phyloP scores from a whole-genome alignment of 2,888 invertebrate species.

The Drosophila rubida region DNA sequence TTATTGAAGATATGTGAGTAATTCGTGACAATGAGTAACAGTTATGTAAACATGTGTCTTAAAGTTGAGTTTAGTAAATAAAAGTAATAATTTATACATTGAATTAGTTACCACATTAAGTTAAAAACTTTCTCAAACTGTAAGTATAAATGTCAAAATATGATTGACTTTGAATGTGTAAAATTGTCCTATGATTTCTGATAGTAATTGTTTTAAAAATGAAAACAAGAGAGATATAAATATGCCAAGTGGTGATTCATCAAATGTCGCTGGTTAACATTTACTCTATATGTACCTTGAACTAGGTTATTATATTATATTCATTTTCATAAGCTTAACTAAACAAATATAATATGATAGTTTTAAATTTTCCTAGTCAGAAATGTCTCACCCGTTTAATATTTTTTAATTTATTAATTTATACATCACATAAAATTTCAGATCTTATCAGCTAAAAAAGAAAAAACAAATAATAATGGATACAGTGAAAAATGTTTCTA shows the following conservation, averaged over 20 bases:
- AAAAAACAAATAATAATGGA: slow-evolving; percentile 23
- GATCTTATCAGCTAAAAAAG: slow-evolving; percentile 41
- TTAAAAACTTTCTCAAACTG: not conserved
- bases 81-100: not conserved
- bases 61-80: not conserved
- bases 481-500: slow-evolving; percentile 18
- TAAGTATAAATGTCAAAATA: not conserved
- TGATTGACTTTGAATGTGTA: not conserved
- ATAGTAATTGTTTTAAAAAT: not conserved
- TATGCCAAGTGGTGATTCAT: too few species aligned
- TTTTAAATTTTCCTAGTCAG: too few species aligned
- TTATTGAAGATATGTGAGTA: not conserved
- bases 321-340: too few species aligned
- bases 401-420: not conserved
- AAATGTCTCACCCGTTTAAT: too few species aligned
- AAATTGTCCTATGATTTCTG: not conserved
- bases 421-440: slow-evolving; percentile 40
- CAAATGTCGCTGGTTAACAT: too few species aligned
- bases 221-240: too few species aligned
- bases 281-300: too few species aligned
- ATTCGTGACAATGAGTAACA: not conserved
- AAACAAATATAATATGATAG: too few species aligned
- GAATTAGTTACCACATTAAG: not conserved
- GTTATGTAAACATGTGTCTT: not conserved
- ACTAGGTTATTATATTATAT: too few species aligned